Percentiles rank a stretch among this genome's conserved stretches.
phyloP scores from a whole-genome alignment of 2,888 invertebrate genomes.

The Eledona agricola region DNA sequence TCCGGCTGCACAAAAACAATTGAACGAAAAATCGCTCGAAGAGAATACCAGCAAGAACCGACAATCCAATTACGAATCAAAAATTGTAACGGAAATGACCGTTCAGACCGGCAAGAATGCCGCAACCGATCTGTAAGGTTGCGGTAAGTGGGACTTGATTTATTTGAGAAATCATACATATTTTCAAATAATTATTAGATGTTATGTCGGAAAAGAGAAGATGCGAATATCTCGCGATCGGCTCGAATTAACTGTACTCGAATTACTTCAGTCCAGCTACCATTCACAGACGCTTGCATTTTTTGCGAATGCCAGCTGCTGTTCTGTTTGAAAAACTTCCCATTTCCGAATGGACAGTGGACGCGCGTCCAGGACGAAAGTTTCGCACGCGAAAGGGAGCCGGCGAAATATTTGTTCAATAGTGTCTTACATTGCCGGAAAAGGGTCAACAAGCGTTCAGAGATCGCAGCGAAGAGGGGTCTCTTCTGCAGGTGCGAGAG shows the following conservation, averaged over 20 bases:
- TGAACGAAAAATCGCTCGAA: conserved; percentile 21
- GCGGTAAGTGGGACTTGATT: conserved; percentile 34
- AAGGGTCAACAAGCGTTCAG: conserved; percentile 27
- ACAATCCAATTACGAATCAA: conserved; percentile 50
- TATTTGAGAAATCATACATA: conserved; percentile 19
- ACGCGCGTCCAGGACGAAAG: too few species aligned
- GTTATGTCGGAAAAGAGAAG: too few species aligned
- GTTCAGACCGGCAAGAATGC: conserved; percentile 51
- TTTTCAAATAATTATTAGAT: conserved; percentile 8
- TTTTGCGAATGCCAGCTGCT: too few species aligned
- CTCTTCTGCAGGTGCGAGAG: conserved; percentile 52
- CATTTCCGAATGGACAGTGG: too few species aligned
- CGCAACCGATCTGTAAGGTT: conserved; percentile 42
- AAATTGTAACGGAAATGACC: conserved; percentile 54
- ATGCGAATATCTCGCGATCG: too few species aligned
- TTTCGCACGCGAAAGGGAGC: conserved; percentile 8
- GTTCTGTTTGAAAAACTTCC: too few species aligned
- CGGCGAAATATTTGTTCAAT: conserved; percentile 26
- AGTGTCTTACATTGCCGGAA: conserved; percentile 29
- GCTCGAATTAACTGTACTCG: too few species aligned
- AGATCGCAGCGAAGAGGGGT: conserved; percentile 33
- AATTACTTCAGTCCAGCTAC: too few species aligned
- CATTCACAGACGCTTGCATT: too few species aligned
- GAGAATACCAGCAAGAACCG: conserved; percentile 39
- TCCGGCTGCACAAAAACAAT: conserved; percentile 24